Evolutionary conservation across 2,113 vertebrate genomes (phyloP).

Genomic region (Dasyornis broadbenti): DNA sequence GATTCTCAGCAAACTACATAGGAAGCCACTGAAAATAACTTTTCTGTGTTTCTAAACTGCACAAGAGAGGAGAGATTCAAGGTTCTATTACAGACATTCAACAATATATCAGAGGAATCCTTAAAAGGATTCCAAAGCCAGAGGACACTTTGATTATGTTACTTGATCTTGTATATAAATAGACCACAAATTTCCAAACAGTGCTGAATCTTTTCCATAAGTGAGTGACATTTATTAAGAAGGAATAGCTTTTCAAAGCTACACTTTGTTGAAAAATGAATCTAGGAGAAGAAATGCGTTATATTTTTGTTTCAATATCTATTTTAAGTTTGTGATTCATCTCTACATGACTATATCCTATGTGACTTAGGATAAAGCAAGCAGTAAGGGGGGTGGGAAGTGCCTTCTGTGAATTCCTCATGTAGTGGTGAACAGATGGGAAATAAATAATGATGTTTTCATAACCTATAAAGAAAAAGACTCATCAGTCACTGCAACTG

Average conservation of each 20-base stretch:
- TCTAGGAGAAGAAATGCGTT: background rate
- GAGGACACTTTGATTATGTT: background rate
- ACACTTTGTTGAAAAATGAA: background rate
- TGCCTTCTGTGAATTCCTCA: background rate
- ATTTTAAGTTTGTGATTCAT: constrained; percentile 21
- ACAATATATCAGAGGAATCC: background rate
- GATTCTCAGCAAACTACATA: background rate
- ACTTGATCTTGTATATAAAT: background rate
- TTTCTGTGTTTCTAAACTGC: background rate
- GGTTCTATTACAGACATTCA: background rate
- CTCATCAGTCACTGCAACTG: background rate
- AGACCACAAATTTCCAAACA: background rate
- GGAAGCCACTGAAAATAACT: background rate
- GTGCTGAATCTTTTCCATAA: background rate
- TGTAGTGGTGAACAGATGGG: background rate
- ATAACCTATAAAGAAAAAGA: background rate
- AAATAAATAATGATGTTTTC: background rate
- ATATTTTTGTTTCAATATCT: background rate
- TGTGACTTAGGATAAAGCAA: background rate
- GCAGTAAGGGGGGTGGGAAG: rapidly evolving
- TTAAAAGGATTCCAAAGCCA: background rate
- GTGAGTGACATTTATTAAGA: background rate
- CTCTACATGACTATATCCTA: background rate
- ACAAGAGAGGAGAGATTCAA: background rate
- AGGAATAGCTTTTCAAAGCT: background rate